A percentile compares a stretch with the other conserved stretches of the same genome.
Evolutionary conservation across 2,797 vertebrate genomes (phyloP).

Genomic region (Decapterus maruadsi): DNA sequence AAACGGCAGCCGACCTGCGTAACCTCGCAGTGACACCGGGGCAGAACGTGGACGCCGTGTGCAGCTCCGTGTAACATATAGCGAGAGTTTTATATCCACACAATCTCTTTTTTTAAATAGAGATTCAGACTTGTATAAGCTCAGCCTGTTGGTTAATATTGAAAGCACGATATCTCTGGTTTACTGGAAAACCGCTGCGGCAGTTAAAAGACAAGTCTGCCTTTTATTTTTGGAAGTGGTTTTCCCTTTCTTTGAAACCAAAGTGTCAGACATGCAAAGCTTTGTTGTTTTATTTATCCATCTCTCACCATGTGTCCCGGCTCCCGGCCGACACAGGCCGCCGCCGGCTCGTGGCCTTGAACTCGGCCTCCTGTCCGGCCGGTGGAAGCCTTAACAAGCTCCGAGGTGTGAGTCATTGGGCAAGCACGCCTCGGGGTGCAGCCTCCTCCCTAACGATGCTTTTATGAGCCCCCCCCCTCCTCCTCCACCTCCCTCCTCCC

Average conservation of each 20-base stretch:
- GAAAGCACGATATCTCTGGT: not conserved
- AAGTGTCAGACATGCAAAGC: slow-evolving; percentile 29
- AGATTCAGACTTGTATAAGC: not conserved
- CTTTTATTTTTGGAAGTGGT: slow-evolving; percentile 44
- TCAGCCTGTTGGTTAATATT: not conserved
- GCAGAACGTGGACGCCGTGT: slow-evolving; percentile 1
- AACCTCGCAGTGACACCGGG: slow-evolving; percentile 20
- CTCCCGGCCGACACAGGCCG: slow-evolving; percentile 34
- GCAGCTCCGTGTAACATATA: not conserved
- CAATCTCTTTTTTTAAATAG: not conserved
- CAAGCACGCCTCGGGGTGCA: slow-evolving; percentile 59
- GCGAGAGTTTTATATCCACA: not conserved
- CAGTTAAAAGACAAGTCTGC: slow-evolving; percentile 2
- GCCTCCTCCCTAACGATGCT: slow-evolving; percentile 66
- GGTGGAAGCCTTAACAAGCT: slow-evolving; percentile 56
- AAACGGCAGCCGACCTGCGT: slow-evolving; percentile 43
- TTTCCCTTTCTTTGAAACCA: slow-evolving; percentile 33
- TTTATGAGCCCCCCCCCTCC: no score
- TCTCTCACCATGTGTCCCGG: slow-evolving; percentile 32
- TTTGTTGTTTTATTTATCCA: slow-evolving; percentile 51
- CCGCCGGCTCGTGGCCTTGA: slow-evolving; percentile 33
- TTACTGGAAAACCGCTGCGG: not conserved
- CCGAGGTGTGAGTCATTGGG: slow-evolving; percentile 64
- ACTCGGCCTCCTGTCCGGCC: slow-evolving; percentile 34
- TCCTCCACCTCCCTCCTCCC: slow-evolving; percentile 31